These are phyloP conservation scores for Sciurus vulgaris DNA, from an alignment of 2,797 vertebrate species.

Conservation along the genomic window DNA sequence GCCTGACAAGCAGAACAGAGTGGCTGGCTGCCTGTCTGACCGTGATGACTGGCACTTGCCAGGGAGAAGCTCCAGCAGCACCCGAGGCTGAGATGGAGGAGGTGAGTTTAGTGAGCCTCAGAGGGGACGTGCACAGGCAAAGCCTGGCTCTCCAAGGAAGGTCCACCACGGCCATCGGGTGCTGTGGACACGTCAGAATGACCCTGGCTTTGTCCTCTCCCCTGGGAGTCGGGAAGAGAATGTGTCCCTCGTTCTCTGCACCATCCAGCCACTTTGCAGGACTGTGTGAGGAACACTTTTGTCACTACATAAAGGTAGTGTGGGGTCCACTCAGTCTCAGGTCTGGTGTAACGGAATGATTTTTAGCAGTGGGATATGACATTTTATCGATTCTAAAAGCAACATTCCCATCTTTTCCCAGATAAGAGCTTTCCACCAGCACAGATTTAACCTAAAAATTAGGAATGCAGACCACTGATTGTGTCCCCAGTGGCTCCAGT, in stretches of 20 bases:
- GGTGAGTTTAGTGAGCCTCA: accelerated
- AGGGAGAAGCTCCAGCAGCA: accelerated
- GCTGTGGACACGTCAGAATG: background rate
- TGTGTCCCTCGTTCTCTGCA: background rate
- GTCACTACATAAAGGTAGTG: background rate
- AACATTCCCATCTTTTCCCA: background rate
- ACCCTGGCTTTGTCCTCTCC: background rate
- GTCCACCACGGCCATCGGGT: too few relatives aligned
- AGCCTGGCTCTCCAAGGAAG: accelerated
- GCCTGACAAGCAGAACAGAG: accelerated
- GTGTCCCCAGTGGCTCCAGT: constrained; percentile 18
- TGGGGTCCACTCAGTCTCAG: accelerated
- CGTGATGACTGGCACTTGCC: background rate
- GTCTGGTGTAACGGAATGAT: background rate
- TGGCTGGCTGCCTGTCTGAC: background rate
- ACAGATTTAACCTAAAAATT: background rate
- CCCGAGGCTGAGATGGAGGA: background rate
- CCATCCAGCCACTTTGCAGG: background rate
- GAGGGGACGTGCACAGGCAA: background rate
- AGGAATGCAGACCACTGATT: background rate
- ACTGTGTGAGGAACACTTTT: too few relatives aligned
- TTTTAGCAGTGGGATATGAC: background rate
- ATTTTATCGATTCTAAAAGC: background rate
- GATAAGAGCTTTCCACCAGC: accelerated
- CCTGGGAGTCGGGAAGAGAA: background rate